Evolutionary conservation across 2,888 invertebrate genomes (phyloP).

Genomic region (Agriopis leucophaearia): DNA sequence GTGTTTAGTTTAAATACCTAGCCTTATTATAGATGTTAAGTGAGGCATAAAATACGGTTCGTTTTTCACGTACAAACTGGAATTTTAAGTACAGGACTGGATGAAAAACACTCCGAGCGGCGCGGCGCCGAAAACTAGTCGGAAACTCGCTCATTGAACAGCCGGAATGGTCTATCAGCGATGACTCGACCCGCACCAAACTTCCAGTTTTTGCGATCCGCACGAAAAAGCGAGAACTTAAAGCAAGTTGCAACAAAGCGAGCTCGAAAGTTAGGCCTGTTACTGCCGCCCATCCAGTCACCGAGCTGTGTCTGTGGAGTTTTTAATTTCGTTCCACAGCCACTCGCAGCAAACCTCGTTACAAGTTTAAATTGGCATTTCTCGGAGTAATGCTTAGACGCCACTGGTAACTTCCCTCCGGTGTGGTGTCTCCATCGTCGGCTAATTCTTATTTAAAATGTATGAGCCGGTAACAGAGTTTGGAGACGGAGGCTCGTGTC

Average conservation of each 20-base stretch:
- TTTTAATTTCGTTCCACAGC: constrained; percentile 84
- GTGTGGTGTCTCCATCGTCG: constrained; percentile 70
- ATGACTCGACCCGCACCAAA: constrained; percentile 29
- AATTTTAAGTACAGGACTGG: not conserved
- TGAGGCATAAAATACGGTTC: not conserved
- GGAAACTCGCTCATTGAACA: constrained; percentile 26
- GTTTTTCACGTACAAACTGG: not conserved
- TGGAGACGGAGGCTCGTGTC: constrained; percentile 11
- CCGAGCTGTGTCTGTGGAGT: constrained; percentile 68
- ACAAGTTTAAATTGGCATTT: constrained; percentile 86
- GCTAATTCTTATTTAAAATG: constrained; percentile 81
- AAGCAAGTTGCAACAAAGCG: constrained; percentile 75
- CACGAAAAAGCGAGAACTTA: constrained; percentile 28
- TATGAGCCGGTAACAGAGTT: constrained; percentile 59
- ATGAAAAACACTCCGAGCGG: constrained; percentile 8
- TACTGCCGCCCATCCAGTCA: constrained; percentile 71
- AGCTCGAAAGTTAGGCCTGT: constrained; percentile 79
- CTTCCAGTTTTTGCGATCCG: constrained; percentile 35
- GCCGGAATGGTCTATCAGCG: constrained; percentile 32
- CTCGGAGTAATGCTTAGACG: constrained; percentile 82
- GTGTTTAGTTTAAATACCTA: not conserved
- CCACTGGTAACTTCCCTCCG: constrained; percentile 71
- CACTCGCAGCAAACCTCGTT: constrained; percentile 84
- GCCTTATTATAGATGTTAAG: not conserved
- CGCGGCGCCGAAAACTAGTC: constrained; percentile 23